Conservation (phyloP, 2,888 invertebrate species). For the Trichogramma evanescens region DNA sequence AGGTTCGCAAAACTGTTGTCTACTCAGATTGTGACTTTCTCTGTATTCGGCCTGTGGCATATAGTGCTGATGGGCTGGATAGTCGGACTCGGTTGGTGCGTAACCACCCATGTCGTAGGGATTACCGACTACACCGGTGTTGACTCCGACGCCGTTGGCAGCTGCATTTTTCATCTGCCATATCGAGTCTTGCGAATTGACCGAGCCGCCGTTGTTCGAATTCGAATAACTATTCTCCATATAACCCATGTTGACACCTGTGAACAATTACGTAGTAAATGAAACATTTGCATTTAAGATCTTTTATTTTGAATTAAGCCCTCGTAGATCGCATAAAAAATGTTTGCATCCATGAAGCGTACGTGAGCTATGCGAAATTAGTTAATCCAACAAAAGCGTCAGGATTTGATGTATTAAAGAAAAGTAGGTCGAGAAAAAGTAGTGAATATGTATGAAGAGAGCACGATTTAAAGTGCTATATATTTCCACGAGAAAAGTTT, state of each 20-base stretch:
- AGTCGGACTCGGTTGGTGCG: constrained; percentile 69
- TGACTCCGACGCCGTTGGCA: constrained; percentile 58
- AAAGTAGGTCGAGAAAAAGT: too few relatives aligned
- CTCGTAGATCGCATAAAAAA: neutral
- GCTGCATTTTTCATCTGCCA: constrained; percentile 91
- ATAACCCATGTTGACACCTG: constrained; percentile 84
- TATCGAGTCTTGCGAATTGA: constrained; percentile 87
- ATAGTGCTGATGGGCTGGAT: constrained; percentile 77
- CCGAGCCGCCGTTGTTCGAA: constrained; percentile 90
- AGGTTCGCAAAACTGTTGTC: constrained; percentile 84
- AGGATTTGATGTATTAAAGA: too few relatives aligned
- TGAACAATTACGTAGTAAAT: constrained; percentile 23
- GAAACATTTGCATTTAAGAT: neutral
- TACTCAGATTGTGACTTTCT: constrained; percentile 73
- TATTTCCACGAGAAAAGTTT: too few relatives aligned
- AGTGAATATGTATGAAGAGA: too few relatives aligned
- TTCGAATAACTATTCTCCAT: constrained; percentile 89
- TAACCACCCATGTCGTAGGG: constrained; percentile 79
- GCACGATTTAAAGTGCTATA: too few relatives aligned
- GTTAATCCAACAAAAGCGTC: too few relatives aligned
- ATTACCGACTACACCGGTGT: constrained; percentile 58
- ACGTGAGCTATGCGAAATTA: too few relatives aligned
- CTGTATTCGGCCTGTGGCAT: constrained; percentile 65
- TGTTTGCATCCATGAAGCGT: too few relatives aligned
- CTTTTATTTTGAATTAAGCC: neutral